Base-by-base conservation (phyloP, 1,140 invertebrate genomes). In the Adelges cooleyi region DNA sequence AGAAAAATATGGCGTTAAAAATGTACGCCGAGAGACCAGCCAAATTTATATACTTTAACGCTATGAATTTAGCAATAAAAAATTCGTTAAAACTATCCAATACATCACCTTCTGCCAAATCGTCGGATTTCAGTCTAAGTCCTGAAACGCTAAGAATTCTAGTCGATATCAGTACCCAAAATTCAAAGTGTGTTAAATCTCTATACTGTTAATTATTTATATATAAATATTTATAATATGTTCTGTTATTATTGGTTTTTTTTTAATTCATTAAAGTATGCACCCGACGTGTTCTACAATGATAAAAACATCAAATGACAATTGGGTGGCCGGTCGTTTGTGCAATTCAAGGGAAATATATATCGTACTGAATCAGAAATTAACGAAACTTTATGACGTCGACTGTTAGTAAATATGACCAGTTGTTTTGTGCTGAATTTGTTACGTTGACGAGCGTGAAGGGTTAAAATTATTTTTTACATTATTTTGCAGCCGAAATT, bases 61-160 rank as follows among this genome's bases (percentile, higher is more conserved):
- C 42, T 27, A 62, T 62, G 56, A 62, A 62, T 46, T 48, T 62
- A 62, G 56, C 56, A 9, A 62, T 62, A 27, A 62, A 62, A 46
- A 62, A 62, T 48, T 62, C 56, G 20, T 46, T 62, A 18, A 62
- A 48, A 17, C n/a, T 13, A 15, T 33, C 56, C 11, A 62, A 62
- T 13, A 20, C 25, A 10, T 3, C 9, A 9, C 2, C 18, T 22
- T 29, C 56, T 8, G 33, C 17, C 22, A 62, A 18, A 48, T 17
- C 42, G 9, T 22, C n/a, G 9, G 56, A 62, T 20, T 62, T 62
- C 46, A 46, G 46, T 62, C n/a, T 62, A 20, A 62, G 56, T 46
- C 56, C 56, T 3, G 56, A 62, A 20, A 6, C 56, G 22, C 46
- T 62, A 46, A n/a, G 56, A 29, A 27, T 62, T n/a, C 20, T 62